A percentile compares a stretch with the other conserved stretches of the same genome.
These are phyloP conservation scores for Hystrix brachyura DNA, from an alignment of 2,113 vertebrate species.

Conservation along the genomic window DNA sequence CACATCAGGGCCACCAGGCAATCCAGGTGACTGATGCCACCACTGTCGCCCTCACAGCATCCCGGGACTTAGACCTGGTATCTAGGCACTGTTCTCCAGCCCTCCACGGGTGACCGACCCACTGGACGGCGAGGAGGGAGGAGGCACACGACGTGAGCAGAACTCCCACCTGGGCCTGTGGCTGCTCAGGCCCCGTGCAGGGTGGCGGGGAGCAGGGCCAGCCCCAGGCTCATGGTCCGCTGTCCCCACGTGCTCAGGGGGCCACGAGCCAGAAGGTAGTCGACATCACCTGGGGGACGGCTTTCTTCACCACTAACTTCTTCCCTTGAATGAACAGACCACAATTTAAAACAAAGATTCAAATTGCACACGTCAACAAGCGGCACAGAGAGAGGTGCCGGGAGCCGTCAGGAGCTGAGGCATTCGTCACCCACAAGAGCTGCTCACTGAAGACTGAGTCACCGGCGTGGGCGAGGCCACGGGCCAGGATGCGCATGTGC, in stretches of 20 bases:
- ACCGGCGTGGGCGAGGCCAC: too few species aligned
- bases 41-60: background rate
- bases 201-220: too few species aligned
- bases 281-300: background rate
- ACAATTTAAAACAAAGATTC: too few species aligned
- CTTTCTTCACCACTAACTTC: background rate
- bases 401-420: background rate
- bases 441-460: background rate
- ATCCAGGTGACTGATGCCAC: background rate
- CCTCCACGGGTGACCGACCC: background rate
- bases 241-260: background rate
- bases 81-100: background rate
- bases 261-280: background rate
- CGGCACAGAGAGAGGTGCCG: accelerated
- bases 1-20: background rate
- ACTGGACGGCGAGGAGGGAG: background rate
- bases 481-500: background rate
- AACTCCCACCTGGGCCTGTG: background rate
- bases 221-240: background rate
- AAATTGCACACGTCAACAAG: too few species aligned
- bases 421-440: background rate
- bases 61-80: background rate
- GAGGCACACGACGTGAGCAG: background rate
- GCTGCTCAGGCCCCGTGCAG: background rate
- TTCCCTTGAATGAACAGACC: too few species aligned